Evolutionary conservation across 2,113 vertebrate species (phyloP).

Genomic region (Lepisosteus osseus): DNA sequence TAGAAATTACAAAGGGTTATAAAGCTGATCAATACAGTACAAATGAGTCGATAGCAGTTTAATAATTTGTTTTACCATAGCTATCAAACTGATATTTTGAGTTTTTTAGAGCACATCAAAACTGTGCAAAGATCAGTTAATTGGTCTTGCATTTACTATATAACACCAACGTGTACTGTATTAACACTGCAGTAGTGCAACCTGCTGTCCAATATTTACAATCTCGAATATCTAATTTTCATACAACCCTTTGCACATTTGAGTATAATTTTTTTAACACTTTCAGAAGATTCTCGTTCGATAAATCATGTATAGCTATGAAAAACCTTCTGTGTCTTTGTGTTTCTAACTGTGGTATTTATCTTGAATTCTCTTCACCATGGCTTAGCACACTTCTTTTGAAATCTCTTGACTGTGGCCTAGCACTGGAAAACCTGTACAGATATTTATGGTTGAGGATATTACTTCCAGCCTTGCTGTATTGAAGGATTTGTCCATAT

Average conservation of each 20-base stretch:
- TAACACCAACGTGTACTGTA: conserved; percentile 13
- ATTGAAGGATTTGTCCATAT: no score
- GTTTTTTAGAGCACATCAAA: conserved; percentile 19
- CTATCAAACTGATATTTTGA: conserved; percentile 8
- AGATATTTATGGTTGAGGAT: not conserved
- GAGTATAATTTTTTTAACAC: conserved; percentile 2
- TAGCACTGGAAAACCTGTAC: not conserved
- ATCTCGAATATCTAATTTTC: conserved; percentile 17
- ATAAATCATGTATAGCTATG: conserved; percentile 17
- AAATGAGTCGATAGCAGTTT: conserved; percentile 15
- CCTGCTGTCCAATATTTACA: conserved; percentile 14
- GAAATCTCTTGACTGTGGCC: not conserved
- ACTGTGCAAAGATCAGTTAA: conserved; percentile 19
- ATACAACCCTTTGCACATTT: conserved; percentile 15
- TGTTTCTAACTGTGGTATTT: conserved; percentile 6
- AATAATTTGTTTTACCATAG: conserved; percentile 13
- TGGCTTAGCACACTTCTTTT: no score
- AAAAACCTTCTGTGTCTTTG: conserved; percentile 2
- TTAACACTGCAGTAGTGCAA: conserved; percentile 21
- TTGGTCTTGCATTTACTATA: conserved; percentile 10
- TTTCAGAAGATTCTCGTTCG: conserved; percentile 9
- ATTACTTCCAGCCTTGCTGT: no score
- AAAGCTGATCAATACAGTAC: conserved; percentile 8
- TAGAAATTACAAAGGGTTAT: conserved; percentile 14
- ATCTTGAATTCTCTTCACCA: no score